Evolutionary conservation across 2,888 invertebrate genomes (phyloP).

Genomic region (Ametastegia equiseti): DNA sequence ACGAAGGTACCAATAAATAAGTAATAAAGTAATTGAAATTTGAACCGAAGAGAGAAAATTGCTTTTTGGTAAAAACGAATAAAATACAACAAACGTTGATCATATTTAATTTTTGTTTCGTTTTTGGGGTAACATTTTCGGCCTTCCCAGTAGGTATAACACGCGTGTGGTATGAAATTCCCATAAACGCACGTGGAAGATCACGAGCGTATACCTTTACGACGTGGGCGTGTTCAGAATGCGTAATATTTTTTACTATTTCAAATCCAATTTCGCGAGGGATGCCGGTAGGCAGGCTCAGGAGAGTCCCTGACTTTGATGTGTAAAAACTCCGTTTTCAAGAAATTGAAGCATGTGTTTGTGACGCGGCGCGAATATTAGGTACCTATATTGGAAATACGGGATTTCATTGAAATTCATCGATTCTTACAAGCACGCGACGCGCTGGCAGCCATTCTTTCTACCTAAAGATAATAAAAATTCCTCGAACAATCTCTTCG

Average conservation of each 20-base stretch:
- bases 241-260: slow-evolving; percentile 9
- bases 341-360: neutral
- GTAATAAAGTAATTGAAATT: no score
- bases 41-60: no score
- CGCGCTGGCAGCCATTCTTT: no score
- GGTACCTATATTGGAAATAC: neutral
- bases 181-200: neutral
- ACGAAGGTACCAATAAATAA: no score
- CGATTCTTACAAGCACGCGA: neutral
- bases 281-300: neutral
- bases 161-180: slow-evolving; percentile 1
- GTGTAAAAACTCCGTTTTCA: neutral
- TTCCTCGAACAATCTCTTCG: no score
- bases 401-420: neutral
- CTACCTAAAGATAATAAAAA: no score
- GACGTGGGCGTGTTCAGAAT: slow-evolving; percentile 5
- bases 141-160: neutral
- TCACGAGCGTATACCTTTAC: neutral
- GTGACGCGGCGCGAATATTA: neutral
- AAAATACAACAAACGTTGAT: no score
- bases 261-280: slow-evolving; percentile 4
- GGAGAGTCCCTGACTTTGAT: neutral
- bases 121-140: neutral
- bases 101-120: no score
- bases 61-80: no score